Evolutionary conservation across 2,888 invertebrate species (phyloP).

Genomic region (Adela reaumurella): DNA sequence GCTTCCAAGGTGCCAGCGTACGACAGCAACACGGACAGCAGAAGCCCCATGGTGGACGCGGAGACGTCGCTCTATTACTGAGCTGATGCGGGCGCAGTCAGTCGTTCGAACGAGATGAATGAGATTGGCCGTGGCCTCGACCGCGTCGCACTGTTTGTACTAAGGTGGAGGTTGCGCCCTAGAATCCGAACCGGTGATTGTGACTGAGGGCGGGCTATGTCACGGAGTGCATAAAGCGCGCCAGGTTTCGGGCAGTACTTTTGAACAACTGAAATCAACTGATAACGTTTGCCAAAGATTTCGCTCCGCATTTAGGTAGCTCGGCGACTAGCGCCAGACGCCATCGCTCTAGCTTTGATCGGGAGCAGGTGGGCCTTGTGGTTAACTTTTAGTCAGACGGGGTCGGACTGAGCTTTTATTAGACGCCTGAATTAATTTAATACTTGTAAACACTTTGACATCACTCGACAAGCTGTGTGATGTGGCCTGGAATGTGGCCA

Average conservation of each 20-base stretch:
- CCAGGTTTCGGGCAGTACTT: constrained; percentile 31
- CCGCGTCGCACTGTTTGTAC: too few species aligned
- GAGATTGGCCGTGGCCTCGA: background rate
- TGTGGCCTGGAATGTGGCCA: too few species aligned
- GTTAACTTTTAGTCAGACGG: constrained; percentile 24
- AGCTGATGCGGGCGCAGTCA: background rate
- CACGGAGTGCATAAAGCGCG: constrained; percentile 15
- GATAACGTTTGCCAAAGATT: constrained; percentile 48
- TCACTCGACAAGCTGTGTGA: too few species aligned
- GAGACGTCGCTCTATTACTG: background rate
- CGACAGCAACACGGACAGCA: constrained; percentile 69
- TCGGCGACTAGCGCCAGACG: constrained; percentile 41
- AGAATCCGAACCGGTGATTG: too few species aligned
- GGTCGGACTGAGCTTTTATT: constrained; percentile 4
- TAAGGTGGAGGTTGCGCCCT: too few species aligned
- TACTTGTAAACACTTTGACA: too few species aligned
- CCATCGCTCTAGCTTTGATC: constrained; percentile 22
- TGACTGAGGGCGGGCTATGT: background rate
- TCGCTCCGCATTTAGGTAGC: constrained; percentile 44
- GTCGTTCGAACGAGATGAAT: constrained; percentile 2
- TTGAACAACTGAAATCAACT: constrained; percentile 57
- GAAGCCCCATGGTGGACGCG: constrained; percentile 61
- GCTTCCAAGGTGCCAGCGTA: constrained; percentile 74
- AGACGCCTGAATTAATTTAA: background rate
- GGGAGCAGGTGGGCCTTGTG: constrained; percentile 4